Evolutionary conservation across 2,888 invertebrate genomes (phyloP).

Genomic region (Hyposoter dolosus): DNA sequence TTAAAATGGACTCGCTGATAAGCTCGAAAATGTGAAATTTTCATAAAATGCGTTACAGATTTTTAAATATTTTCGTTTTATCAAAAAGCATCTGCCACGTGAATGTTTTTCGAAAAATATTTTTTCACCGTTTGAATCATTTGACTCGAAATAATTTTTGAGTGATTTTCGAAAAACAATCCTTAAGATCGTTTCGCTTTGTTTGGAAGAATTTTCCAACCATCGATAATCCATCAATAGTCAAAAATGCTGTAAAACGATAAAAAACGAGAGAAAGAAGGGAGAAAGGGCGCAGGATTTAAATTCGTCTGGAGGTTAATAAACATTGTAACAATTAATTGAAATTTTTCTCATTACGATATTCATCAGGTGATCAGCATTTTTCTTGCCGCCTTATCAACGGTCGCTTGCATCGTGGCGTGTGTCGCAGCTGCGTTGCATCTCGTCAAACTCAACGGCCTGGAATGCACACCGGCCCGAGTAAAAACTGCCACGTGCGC

Average conservation of each 20-base stretch:
- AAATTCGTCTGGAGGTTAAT: background rate
- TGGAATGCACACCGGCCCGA: slow-evolving; percentile 79
- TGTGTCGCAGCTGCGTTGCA: slow-evolving; percentile 78
- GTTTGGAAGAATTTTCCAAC: background rate
- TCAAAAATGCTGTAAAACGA: too few relatives aligned
- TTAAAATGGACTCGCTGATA: slow-evolving; percentile 21
- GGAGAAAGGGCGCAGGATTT: too few relatives aligned
- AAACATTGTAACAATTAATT: background rate
- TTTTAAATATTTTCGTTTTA: background rate
- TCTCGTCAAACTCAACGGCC: slow-evolving; percentile 76
- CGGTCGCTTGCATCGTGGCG: slow-evolving; percentile 76
- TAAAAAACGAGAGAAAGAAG: too few relatives aligned
- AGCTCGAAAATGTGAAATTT: background rate
- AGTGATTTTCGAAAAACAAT: background rate
- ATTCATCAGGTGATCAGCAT: slow-evolving; percentile 77
- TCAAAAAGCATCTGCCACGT: background rate
- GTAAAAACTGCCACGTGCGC: slow-evolving; percentile 78
- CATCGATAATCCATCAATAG: background rate
- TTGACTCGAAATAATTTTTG: background rate
- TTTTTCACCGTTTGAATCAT: background rate
- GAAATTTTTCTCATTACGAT: background rate
- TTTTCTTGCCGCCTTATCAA: slow-evolving; percentile 75
- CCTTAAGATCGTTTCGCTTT: background rate
- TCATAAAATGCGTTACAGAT: background rate
- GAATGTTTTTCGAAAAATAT: background rate